phyloP scores from a whole-genome alignment of 2,113 vertebrate species.

The Baryphthengus martii region DNA sequence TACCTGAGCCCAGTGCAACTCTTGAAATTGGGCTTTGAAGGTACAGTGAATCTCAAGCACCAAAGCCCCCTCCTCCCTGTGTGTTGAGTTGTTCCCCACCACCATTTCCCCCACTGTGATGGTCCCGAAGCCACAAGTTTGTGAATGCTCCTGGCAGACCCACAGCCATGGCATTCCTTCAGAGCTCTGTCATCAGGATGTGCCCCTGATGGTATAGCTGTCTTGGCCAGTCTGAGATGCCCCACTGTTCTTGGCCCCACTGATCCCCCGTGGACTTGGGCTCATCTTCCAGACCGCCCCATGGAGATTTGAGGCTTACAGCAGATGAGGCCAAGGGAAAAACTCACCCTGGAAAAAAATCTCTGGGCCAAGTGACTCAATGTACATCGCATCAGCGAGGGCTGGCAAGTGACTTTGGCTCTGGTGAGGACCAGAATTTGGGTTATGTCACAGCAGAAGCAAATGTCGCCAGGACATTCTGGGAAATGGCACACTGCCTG shows the following conservation, averaged over 20 bases:
- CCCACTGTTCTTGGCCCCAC: neutral
- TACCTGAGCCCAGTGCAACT: neutral
- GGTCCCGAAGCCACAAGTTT: neutral
- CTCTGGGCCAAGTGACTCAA: neutral
- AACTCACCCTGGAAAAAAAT: neutral
- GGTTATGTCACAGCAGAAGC: neutral
- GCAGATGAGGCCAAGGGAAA: neutral
- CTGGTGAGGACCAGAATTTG: neutral
- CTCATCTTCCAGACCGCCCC: neutral
- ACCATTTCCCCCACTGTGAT: rapidly evolving
- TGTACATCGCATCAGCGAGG: rapidly evolving
- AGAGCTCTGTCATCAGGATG: neutral
- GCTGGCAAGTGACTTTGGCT: rapidly evolving
- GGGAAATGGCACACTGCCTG: neutral
- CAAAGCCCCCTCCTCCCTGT: neutral
- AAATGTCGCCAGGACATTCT: neutral
- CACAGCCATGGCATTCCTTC: neutral
- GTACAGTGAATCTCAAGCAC: neutral
- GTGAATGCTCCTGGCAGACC: neutral
- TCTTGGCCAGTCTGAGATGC: rapidly evolving
- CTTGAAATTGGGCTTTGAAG: neutral
- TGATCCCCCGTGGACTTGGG: rapidly evolving
- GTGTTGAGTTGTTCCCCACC: neutral
- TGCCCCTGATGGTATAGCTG: neutral
- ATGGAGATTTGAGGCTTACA: neutral